Conservation (phyloP, 2,888 invertebrate species). For the Rosalia funebris region DNA sequence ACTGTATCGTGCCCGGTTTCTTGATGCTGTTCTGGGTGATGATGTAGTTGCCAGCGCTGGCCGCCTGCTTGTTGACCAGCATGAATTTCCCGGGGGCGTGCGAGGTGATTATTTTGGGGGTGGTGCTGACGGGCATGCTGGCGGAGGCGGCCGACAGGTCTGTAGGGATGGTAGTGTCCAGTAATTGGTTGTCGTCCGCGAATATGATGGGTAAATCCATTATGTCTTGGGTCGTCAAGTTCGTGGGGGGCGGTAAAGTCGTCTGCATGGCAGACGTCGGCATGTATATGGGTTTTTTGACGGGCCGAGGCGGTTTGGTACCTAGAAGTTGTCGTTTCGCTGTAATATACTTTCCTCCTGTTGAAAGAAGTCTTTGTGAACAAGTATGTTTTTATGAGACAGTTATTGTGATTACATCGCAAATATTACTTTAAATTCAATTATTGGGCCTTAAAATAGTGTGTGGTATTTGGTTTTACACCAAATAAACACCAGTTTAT, state of each 20-base stretch:
- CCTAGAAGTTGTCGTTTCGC: slow-evolving; percentile 57
- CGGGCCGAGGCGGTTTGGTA: slow-evolving; percentile 48
- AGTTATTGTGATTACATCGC: too few species aligned
- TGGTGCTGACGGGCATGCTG: background rate
- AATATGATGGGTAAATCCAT: slow-evolving; percentile 75
- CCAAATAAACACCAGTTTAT: too few species aligned
- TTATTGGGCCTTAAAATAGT: too few species aligned
- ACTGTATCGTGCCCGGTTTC: slow-evolving; percentile 31
- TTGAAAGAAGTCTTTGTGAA: slow-evolving; percentile 34
- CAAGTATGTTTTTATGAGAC: too few species aligned
- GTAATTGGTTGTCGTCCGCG: slow-evolving; percentile 68
- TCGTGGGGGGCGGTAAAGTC: slow-evolving; percentile 60
- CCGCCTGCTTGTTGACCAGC: slow-evolving; percentile 46
- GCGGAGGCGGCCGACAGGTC: slow-evolving; percentile 31
- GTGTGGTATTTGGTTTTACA: too few species aligned
- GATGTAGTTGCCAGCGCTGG: slow-evolving; percentile 40
- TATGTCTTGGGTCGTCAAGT: slow-evolving; percentile 68
- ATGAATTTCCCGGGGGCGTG: slow-evolving; percentile 42
- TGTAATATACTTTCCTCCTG: slow-evolving; percentile 57
- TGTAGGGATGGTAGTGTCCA: slow-evolving; percentile 48
- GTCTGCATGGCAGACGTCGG: slow-evolving; percentile 36
- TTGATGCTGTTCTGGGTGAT: slow-evolving; percentile 43
- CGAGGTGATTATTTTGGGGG: slow-evolving; percentile 19
- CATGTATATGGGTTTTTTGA: slow-evolving; percentile 32
- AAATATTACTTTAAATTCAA: too few species aligned